Evolutionary conservation across 2,888 invertebrate species (phyloP).

Genomic region (Saturnia japonica): DNA sequence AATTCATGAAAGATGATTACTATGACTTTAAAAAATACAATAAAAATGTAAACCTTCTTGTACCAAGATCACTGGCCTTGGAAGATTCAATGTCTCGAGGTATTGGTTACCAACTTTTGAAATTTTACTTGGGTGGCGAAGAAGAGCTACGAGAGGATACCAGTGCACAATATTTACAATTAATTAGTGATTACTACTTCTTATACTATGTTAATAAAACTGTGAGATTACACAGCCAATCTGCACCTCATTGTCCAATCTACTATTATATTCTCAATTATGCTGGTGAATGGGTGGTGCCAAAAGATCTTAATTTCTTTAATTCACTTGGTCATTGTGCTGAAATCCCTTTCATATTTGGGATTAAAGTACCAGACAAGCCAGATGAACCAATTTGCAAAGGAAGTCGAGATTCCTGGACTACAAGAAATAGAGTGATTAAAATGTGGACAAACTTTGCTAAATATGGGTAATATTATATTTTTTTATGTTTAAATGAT

Average conservation of each 20-base stretch:
- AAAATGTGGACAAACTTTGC: constrained; percentile 80
- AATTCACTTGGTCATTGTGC: constrained; percentile 64
- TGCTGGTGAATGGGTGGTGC: constrained; percentile 64
- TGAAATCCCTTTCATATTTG: constrained; percentile 69
- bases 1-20: constrained; percentile 50
- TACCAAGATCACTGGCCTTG: constrained; percentile 57
- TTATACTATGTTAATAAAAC: constrained; percentile 68
- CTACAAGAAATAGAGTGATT: constrained; percentile 60
- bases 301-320: constrained; percentile 48
- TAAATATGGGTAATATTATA: constrained; percentile 64
- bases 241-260: constrained; percentile 57
- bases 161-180: constrained; percentile 63
- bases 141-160: constrained; percentile 56
- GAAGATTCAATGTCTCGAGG: constrained; percentile 49
- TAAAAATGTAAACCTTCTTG: constrained; percentile 55
- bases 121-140: constrained; percentile 65
- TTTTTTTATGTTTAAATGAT: constrained; percentile 6
- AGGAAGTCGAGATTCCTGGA: constrained; percentile 63
- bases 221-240: constrained; percentile 59
- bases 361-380: constrained; percentile 44
- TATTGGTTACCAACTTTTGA: constrained; percentile 61
- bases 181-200: constrained; percentile 70
- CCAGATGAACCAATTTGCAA: constrained; percentile 40
- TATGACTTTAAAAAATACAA: constrained; percentile 63
- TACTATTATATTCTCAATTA: constrained; percentile 70